phyloP scores from a whole-genome alignment of 2,113 vertebrate species.

The Rutilus rutilus region DNA sequence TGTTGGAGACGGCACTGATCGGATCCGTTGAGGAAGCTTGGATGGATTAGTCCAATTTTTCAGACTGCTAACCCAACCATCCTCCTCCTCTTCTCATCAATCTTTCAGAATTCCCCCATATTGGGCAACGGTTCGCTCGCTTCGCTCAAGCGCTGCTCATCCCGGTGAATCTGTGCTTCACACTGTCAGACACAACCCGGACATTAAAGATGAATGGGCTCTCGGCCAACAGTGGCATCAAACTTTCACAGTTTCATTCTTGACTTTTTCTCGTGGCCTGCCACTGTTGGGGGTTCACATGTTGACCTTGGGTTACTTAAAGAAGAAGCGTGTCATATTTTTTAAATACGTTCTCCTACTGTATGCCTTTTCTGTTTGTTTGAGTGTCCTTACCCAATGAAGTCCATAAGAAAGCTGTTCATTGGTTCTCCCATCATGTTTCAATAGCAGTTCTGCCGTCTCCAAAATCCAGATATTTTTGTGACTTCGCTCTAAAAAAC shows the following conservation, averaged over 20 bases:
- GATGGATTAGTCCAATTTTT: constrained; percentile 75
- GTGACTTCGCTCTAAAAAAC: no score
- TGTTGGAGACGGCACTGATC: constrained; percentile 26
- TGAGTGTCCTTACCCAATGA: background rate
- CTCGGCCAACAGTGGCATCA: constrained; percentile 29
- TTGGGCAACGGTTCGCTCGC: constrained; percentile 68
- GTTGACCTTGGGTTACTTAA: constrained; percentile 11
- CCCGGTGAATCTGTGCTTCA: constrained; percentile 28
- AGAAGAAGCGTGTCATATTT: background rate
- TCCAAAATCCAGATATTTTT: background rate
- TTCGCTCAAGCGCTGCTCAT: constrained; percentile 51
- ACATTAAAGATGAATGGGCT: constrained; percentile 29
- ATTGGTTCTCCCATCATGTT: background rate
- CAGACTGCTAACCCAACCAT: constrained; percentile 69
- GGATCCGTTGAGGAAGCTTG: constrained; percentile 64
- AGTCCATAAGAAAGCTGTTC: background rate
- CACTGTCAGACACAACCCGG: constrained; percentile 11
- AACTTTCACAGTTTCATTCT: constrained; percentile 49
- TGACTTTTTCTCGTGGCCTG: background rate
- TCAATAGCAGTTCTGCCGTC: background rate
- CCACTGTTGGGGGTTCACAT: background rate
- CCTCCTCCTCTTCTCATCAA: constrained; percentile 75
- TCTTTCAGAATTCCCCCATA: constrained; percentile 75
- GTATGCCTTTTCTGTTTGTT: background rate
- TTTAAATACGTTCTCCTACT: background rate